Base-by-base conservation (phyloP, 2,888 invertebrate species). In the Dicyrtomina minuta region DNA sequence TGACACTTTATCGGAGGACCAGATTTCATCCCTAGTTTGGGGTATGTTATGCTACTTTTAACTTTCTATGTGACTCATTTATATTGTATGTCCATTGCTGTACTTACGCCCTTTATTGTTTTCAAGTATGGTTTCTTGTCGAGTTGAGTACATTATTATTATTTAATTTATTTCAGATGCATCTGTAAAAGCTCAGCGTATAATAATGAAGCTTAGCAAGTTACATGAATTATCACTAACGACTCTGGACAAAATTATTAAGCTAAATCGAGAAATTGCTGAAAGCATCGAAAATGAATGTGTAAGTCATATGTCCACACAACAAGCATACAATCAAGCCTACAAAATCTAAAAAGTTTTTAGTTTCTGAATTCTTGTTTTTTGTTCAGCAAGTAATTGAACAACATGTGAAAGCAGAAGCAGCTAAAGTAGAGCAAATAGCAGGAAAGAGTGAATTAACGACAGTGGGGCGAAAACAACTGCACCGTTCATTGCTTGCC, bases 131-230 rank as follows among this genome's bases (percentile, higher is more conserved):
- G 33, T 33, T 33, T 27, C 24, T 41, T 24, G 33, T 33, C 17
- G n/a, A n/a, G 26, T 20, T 53, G 20, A 53, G 8, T 17, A 58
- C 12, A 24, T 4, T 59, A 5, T 17, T 26, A 3, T 39, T 24
- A 17, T 17, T 59, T 15, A 13, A 4, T 27, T 24, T 27, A 2
- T 59, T 59, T 5, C 55, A 66, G 66, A 53, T 27, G 39, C 33
- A 13, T 66, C 66, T 22, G 39, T 66, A 1, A 27, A 39, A 43
- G 66, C 66, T 55, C 66, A 66, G 51, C 55, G 66, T 20, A 15
- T 66, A 12, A 22, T 66, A 2, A n/a, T 66, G 6, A 51, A 53
- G 33, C n/a, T 66, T 15, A 43, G 66, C 39, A 66, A 66, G 12
- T 44, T 53, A 13, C 53, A 66, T 66, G 66, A 53, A 33, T n/a